phyloP scores from a whole-genome alignment of 2,888 invertebrate species.

The Cephus rjabovi region DNA sequence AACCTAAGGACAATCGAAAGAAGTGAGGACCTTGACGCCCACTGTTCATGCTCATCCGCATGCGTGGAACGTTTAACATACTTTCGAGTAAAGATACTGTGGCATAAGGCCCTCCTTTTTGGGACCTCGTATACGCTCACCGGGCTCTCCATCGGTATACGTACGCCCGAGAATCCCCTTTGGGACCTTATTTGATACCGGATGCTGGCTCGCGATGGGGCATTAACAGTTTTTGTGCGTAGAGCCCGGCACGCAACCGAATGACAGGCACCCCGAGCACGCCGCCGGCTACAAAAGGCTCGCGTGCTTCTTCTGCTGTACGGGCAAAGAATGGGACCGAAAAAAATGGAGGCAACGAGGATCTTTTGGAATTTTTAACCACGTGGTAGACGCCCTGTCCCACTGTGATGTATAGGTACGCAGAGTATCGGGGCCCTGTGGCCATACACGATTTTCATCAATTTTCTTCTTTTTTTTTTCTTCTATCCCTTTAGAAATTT shows the following conservation, averaged over 20 bases:
- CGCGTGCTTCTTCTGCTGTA: neutral
- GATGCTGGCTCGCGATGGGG: conserved; percentile 37
- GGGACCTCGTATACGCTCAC: neutral
- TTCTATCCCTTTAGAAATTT: neutral
- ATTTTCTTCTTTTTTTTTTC: neutral
- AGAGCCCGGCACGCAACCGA: conserved; percentile 33
- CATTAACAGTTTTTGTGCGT: conserved; percentile 42
- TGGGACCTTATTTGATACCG: conserved; percentile 34
- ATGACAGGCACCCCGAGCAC: conserved; percentile 23
- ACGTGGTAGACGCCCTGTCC: neutral
- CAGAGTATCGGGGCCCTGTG: neutral
- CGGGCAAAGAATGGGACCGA: neutral
- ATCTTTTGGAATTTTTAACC: neutral
- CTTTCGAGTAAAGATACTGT: neutral
- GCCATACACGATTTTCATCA: neutral
- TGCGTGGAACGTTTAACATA: neutral
- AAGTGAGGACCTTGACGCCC: neutral
- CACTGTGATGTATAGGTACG: neutral
- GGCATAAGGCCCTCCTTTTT: neutral
- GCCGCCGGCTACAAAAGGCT: conserved; percentile 10
- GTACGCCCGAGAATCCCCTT: conserved; percentile 17
- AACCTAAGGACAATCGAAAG: neutral
- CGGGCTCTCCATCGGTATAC: neutral
- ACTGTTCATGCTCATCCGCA: neutral
- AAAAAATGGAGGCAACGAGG: neutral